Evolutionary conservation across 2,888 invertebrate genomes (phyloP).

Genomic region (Agrochola circellaris): DNA sequence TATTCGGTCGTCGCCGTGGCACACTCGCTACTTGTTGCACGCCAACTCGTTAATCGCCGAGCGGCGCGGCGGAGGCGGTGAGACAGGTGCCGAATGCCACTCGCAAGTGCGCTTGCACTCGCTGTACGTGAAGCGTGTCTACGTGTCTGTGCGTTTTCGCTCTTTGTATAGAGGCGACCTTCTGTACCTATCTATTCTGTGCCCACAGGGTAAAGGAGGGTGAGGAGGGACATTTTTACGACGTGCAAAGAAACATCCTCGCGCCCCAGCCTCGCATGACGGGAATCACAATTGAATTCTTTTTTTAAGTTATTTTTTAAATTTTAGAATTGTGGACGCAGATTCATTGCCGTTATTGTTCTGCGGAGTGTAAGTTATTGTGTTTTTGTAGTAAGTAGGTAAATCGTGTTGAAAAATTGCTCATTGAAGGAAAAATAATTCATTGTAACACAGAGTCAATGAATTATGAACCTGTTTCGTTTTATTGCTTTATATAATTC

Average conservation of each 20-base stretch:
- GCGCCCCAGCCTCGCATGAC: conserved; percentile 62
- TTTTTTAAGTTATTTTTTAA: conserved; percentile 60
- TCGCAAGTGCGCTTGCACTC: background rate
- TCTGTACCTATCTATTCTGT: background rate
- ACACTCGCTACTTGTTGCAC: no score
- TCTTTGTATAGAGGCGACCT: background rate
- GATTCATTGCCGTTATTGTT: conserved; percentile 62
- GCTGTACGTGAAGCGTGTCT: background rate
- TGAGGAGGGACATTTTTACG: conserved; percentile 64
- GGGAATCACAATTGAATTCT: conserved; percentile 73
- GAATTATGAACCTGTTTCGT: background rate
- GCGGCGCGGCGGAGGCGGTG: no score
- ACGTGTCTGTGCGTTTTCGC: background rate
- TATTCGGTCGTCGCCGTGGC: no score
- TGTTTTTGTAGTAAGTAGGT: conserved; percentile 8
- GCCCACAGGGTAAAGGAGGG: conserved; percentile 24
- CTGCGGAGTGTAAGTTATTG: conserved; percentile 38
- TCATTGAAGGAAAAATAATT: background rate
- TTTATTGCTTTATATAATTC: background rate
- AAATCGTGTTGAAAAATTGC: background rate
- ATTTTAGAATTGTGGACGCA: conserved; percentile 66
- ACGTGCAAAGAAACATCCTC: conserved; percentile 70
- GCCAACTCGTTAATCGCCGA: no score
- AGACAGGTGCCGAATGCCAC: background rate
- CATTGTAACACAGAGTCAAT: background rate